Evolutionary conservation across 2,888 invertebrate genomes (phyloP), one percentile per base, ranked within the genome.

Genomic region (Metacarcinus magister): DNA sequence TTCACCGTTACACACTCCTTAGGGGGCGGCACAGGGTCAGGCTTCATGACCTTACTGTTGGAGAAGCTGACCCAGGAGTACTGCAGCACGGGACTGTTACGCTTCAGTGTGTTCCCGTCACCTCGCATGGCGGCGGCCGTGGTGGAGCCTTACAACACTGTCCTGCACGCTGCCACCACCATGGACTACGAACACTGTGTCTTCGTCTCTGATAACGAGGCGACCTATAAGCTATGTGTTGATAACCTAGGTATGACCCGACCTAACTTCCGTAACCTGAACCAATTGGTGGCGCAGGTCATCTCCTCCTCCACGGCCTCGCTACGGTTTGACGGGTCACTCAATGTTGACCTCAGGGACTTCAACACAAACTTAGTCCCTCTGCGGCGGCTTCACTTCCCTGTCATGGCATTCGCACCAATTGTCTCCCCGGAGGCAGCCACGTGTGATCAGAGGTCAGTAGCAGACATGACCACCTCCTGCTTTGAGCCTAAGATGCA

Each of bases 31-130:
- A 99, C 99, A 97, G 99, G 99, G 95, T 99, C 99, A 44, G 99
- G 99, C 95, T 99, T 99, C 98, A 99, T 99, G 92, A 99, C 99
- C n/a, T 98, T 99, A 97, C 98, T 99, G 97, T 99, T 99, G 99
- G 99, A 99, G 98, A 98, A 99, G 97, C 98, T 99, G 97, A 99
- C 99, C 95, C 99, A 99, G 94, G 99, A 99, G 98, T 99, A 99
- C 97, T 99, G 99, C 97, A 99, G 99, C 98, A 99, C 99, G 98
- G 99, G 99, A 97, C 99, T 99, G 98, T 98, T 99, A 97, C 99
- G 99, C 97, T 99, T 99, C 98, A 99, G 99, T 97, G 99, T 99
- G 98, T 99, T 99, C 98, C 99, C 99, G 96, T 99, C 99, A 82
- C 99, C 99, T 19, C 98, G 98, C 97, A 98, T 98, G 94, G 98